A percentile compares a stretch with the other conserved stretches of the same genome.
These are phyloP conservation scores for Parelbella ahira DNA, from an alignment of 2,888 invertebrate species.

Conservation along the genomic window DNA sequence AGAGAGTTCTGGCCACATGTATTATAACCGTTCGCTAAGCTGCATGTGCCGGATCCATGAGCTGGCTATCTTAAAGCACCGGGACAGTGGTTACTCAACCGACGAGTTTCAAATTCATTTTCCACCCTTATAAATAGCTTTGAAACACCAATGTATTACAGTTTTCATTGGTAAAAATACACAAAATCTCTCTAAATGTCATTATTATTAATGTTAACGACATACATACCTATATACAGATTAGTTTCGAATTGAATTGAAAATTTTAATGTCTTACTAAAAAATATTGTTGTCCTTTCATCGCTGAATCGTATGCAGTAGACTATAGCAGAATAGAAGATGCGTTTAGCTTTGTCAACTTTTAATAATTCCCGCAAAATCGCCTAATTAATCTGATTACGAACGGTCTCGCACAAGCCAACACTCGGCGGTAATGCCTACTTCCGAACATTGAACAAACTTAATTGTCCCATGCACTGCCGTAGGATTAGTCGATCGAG, in stretches of 20 bases:
- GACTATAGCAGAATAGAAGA: conserved; percentile 26
- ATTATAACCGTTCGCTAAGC: conserved; percentile 76
- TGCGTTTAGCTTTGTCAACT: conserved; percentile 71
- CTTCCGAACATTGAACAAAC: conserved; percentile 66
- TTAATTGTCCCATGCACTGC: conserved; percentile 64
- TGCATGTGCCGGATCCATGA: conserved; percentile 65
- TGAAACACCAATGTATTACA: too few relatives aligned
- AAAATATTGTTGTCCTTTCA: too few relatives aligned
- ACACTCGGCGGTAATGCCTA: conserved; percentile 67
- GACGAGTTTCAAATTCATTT: too few relatives aligned
- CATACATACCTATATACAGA: too few relatives aligned
- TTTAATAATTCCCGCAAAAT: conserved; percentile 78
- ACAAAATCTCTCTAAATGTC: too few relatives aligned
- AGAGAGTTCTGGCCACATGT: conserved; percentile 70
- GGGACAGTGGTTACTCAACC: too few relatives aligned
- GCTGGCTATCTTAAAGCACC: conserved; percentile 66
- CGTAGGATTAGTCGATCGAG: conserved; percentile 59
- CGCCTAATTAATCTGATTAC: conserved; percentile 78
- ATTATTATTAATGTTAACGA: too few relatives aligned
- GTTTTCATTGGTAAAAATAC: too few relatives aligned
- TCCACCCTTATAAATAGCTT: too few relatives aligned
- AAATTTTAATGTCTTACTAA: too few relatives aligned
- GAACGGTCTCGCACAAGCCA: conserved; percentile 58
- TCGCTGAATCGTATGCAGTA: neutral
- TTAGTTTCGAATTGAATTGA: too few relatives aligned